phyloP scores from a whole-genome alignment of 2,888 invertebrate species.

The Caenorhabditis becei region DNA sequence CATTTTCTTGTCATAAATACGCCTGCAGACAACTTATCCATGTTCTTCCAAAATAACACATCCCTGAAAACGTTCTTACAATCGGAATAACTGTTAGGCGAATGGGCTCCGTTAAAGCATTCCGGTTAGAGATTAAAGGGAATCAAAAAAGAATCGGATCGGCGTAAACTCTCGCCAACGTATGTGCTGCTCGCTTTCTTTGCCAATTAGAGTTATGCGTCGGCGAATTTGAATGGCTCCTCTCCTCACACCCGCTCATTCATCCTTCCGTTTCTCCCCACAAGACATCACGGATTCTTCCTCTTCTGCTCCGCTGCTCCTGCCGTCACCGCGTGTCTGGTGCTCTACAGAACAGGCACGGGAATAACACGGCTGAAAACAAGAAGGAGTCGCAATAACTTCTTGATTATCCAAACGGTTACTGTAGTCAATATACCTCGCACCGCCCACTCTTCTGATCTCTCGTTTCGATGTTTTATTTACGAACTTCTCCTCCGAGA shows the following conservation, averaged over 20 bases:
- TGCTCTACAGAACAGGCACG: conserved; percentile 2
- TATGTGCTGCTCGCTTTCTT: conserved; percentile 6
- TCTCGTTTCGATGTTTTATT: conserved; percentile 7
- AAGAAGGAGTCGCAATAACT: not conserved
- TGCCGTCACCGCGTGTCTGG: conserved; percentile 17
- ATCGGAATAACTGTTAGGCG: too few relatives aligned
- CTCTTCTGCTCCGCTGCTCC: conserved; percentile 23
- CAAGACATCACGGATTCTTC: conserved; percentile 28
- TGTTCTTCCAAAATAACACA: too few relatives aligned
- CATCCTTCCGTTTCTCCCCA: conserved; percentile 27
- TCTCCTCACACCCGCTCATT: conserved; percentile 20
- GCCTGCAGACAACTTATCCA: too few relatives aligned
- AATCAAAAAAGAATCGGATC: conserved; percentile 3
- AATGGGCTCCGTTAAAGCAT: too few relatives aligned
- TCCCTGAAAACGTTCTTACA: too few relatives aligned
- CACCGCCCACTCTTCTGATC: not conserved
- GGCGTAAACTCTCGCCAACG: conserved; percentile 14
- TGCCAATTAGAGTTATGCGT: conserved; percentile 50
- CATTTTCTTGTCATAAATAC: not conserved
- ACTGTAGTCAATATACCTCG: not conserved
- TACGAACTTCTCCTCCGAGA: not conserved
- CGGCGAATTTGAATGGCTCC: conserved; percentile 43
- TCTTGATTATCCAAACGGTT: not conserved
- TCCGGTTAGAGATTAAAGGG: too few relatives aligned
- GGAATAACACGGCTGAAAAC: conserved; percentile 4